Percentiles rank a stretch among this genome's conserved stretches.
These are phyloP conservation scores for Bucorvus abyssinicus DNA, from an alignment of 2,797 vertebrate species.

Conservation along the genomic window DNA sequence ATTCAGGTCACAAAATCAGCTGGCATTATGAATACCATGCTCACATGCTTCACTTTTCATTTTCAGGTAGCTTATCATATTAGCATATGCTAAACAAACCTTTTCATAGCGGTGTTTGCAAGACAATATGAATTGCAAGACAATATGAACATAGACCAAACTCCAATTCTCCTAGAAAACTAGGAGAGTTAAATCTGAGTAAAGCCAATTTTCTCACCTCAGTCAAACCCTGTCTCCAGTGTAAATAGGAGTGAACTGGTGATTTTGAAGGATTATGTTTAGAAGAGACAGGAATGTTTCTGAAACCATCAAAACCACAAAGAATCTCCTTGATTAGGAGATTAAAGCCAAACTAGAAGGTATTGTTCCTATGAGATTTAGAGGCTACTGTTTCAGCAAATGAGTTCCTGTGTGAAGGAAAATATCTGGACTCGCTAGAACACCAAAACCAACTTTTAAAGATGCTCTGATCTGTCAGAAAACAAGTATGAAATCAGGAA, in stretches of 20 bases:
- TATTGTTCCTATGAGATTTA: background rate
- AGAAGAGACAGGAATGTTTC: background rate
- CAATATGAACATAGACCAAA: background rate
- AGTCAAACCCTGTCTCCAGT: too few species aligned
- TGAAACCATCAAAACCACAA: background rate
- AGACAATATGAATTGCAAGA: background rate
- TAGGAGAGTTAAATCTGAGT: background rate
- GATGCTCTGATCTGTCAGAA: background rate
- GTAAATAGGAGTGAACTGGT: background rate
- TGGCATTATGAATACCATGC: background rate
- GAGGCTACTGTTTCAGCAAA: background rate
- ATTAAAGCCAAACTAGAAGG: background rate
- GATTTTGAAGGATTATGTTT: background rate
- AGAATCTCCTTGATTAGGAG: background rate
- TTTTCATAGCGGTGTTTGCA: background rate
- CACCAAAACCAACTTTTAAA: background rate
- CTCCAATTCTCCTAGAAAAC: background rate
- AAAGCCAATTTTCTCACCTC: background rate
- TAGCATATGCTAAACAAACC: background rate
- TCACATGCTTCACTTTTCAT: background rate
- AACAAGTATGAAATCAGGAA: background rate
- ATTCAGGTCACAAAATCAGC: background rate
- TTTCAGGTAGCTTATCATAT: background rate
- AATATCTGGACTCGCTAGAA: background rate
- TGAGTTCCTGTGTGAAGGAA: background rate